Conservation (phyloP, 2,888 invertebrate genomes). For the Fissipunctia ypsillon region DNA sequence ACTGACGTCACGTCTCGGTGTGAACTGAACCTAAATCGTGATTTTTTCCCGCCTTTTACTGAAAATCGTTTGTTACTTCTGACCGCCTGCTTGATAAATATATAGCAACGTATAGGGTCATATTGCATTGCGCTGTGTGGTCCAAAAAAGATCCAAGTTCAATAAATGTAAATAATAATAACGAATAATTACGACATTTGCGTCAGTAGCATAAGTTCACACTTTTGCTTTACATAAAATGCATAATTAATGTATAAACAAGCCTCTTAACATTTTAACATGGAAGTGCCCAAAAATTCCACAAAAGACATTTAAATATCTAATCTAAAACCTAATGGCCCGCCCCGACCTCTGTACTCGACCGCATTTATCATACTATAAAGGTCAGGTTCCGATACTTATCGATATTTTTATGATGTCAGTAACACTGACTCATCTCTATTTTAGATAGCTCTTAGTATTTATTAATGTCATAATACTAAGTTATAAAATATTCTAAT, state of each 20-base stretch:
- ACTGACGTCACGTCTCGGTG: too few relatives aligned
- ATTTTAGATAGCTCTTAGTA: conserved; percentile 71
- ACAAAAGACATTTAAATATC: conserved; percentile 48
- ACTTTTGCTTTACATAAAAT: conserved; percentile 37
- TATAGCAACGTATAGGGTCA: background rate
- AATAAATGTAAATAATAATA: conserved; percentile 17
- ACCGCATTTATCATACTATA: conserved; percentile 83
- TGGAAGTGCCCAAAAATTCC: conserved; percentile 43
- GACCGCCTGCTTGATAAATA: background rate
- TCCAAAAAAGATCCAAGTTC: background rate
- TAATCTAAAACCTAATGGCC: conserved; percentile 70
- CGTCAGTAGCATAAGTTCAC: conserved; percentile 21
- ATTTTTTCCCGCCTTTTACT: too few relatives aligned
- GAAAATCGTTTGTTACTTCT: too few relatives aligned
- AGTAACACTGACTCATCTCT: conserved; percentile 83
- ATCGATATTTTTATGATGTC: conserved; percentile 85
- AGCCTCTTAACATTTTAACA: conserved; percentile 27
- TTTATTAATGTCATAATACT: conserved; percentile 68
- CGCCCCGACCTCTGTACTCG: conserved; percentile 80
- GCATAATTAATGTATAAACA: conserved; percentile 33
- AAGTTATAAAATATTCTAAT: conserved; percentile 56
- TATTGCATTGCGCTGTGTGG: background rate
- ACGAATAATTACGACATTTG: conserved; percentile 16
- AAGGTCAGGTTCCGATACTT: conserved; percentile 86
- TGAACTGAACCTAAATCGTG: too few relatives aligned